Evolutionary conservation across 2,797 vertebrate genomes (phyloP), one percentile per base, ranked within the genome.

Genomic region (Arremon brunneinucha): DNA sequence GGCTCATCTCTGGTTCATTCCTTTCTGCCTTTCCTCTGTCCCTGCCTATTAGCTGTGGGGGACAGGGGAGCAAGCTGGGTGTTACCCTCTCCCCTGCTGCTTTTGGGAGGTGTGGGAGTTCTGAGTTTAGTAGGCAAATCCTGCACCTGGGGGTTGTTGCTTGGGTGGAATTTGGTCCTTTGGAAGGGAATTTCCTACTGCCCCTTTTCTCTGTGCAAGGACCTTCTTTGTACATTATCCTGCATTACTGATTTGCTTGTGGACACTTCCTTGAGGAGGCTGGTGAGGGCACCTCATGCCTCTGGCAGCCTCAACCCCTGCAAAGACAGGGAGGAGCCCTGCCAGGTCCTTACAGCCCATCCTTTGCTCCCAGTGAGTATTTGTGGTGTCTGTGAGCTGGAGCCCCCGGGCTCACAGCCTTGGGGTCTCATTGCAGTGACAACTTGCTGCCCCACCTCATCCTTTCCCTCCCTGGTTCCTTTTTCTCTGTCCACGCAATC

Each of bases 401-500:
- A 69, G 43, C 35, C 30, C 19, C 11, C 5, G 0, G 4, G 32
- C 46, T 84, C 26, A 47, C 19, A 75, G 47, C 34, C 74, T 59
- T 39, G 39, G 27, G 41, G 24, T 52, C 32, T 69, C 50, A 3
- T n/a, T 34, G 2, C 2, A 59, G 8, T 11, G 47, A 22, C 35
- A 88, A 17, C n/a, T n/a, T 35, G 2, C 39, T 69, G n/a, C 28
- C 8, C 15, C 1, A 1, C 20, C 24, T 74, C 65, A 27, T 59
- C n/a, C 22, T n/a, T 56, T 55, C 35, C 14, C 7, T 63, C 10
- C 7, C 26, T 8, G 3, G 6, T 59, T 72, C 28, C 14, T 65
- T 21, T 14, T 27, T 27, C 21, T 56, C 62, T 44, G 49, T 56
- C 4, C 20, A 7, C 9, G 2, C 1, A 0, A 12, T 4, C 4